These are phyloP conservation scores for Hydropsyche betteni DNA, from an alignment of 2,888 invertebrate genomes.

Conservation along the genomic window DNA sequence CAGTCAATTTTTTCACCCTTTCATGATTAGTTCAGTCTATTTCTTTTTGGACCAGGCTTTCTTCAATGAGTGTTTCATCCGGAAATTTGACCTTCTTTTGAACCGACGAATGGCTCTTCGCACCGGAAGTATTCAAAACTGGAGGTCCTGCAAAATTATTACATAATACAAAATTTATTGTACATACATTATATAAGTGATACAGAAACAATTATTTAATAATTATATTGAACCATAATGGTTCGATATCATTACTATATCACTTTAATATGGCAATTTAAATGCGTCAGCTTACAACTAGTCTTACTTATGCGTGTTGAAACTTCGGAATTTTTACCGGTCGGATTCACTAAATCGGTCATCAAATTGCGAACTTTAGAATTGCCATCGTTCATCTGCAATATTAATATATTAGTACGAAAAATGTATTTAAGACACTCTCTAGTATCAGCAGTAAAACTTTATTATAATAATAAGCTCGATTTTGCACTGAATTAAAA, in stretches of 20 bases:
- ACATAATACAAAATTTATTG: neutral
- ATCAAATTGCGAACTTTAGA: neutral
- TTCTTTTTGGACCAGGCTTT: neutral
- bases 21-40: neutral
- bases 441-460: no score
- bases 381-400: constrained; percentile 1
- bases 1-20: no score
- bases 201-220: no score
- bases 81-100: constrained; percentile 28
- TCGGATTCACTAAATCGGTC: constrained; percentile 8
- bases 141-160: neutral
- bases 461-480: neutral
- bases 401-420: neutral
- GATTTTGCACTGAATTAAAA: neutral
- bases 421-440: neutral
- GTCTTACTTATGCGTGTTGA: neutral
- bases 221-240: no score
- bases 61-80: constrained; percentile 5
- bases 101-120: neutral
- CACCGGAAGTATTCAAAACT: neutral
- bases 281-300: no score
- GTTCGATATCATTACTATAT: no score
- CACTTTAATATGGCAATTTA: no score
- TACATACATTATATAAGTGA: no score
- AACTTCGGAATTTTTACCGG: neutral